Evolutionary conservation across 2,888 invertebrate genomes (phyloP).

Genomic region (Cephus rjabovi): DNA sequence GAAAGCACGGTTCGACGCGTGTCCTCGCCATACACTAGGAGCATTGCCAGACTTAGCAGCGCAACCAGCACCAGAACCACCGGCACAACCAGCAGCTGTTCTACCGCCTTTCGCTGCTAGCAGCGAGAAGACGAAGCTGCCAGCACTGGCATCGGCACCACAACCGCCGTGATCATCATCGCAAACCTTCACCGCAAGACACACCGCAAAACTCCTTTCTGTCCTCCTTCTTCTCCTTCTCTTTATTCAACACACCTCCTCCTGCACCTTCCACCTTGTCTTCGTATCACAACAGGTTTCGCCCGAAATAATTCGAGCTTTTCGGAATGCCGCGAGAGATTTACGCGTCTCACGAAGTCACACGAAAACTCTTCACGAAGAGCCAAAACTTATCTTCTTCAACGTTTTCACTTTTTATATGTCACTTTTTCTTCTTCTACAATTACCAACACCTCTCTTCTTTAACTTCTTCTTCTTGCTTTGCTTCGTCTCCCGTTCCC

Average conservation of each 20-base stretch:
- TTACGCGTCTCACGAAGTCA: too few relatives aligned
- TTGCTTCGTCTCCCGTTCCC: conserved; percentile 9
- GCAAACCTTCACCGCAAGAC: conserved; percentile 21
- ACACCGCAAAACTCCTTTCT: not conserved
- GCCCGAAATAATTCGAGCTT: too few relatives aligned
- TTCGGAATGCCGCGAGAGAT: too few relatives aligned
- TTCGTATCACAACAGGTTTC: too few relatives aligned
- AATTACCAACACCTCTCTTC: not conserved
- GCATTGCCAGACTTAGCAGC: conserved; percentile 13
- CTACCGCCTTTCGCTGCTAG: too few relatives aligned
- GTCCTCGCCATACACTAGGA: too few relatives aligned
- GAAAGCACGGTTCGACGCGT: too few relatives aligned
- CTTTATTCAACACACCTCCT: not conserved
- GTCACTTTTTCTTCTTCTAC: not conserved
- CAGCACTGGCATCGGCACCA: conserved; percentile 38
- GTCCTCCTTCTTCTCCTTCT: conserved; percentile 6
- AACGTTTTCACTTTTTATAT: conserved; percentile 14
- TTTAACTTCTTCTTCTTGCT: conserved; percentile 7
- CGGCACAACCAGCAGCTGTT: too few relatives aligned
- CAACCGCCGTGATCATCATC: conserved; percentile 28
- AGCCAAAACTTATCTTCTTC: conserved; percentile 22
- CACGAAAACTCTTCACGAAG: too few relatives aligned
- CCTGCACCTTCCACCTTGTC: conserved; percentile 1
- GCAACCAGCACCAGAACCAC: conserved; percentile 19
- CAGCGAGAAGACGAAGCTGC: not conserved